phyloP scores from a whole-genome alignment of 1,140 invertebrate species.

The Papilio polytes region DNA sequence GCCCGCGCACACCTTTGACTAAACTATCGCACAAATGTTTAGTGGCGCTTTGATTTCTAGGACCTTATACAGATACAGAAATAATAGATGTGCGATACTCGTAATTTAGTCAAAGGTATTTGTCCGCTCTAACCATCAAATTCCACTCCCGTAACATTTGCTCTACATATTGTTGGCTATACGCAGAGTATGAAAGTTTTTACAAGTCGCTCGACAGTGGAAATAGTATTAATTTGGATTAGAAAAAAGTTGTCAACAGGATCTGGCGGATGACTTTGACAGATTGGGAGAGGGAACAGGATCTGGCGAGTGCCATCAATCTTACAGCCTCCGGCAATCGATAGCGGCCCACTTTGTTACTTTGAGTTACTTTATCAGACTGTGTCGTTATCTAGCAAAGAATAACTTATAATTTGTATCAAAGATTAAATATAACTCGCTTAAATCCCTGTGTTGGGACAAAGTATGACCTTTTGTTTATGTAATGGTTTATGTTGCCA shows the following conservation, averaged over 20 bases:
- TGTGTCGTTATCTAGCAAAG: neutral
- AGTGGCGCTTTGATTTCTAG: no score
- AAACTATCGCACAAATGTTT: no score
- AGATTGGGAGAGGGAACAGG: neutral
- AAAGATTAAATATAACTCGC: no score
- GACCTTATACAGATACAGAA: no score
- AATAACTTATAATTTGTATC: neutral
- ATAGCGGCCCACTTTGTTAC: neutral
- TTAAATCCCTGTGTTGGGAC: neutral
- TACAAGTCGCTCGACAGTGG: no score
- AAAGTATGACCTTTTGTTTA: neutral
- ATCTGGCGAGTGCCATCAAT: neutral
- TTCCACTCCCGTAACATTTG: no score
- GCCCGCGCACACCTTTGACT: no score
- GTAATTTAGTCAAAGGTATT: no score
- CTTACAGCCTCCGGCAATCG: neutral
- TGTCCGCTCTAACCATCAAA: no score
- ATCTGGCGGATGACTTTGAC: constrained; percentile 11
- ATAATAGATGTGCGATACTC: no score
- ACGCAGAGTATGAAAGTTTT: no score
- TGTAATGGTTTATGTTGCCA: neutral
- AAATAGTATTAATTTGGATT: neutral
- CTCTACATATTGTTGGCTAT: no score
- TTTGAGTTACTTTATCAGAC: neutral
- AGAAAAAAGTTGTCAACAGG: constrained; percentile 1